Evolutionary conservation across 2,888 invertebrate species (phyloP).

Genomic region (Eilema griseolum): DNA sequence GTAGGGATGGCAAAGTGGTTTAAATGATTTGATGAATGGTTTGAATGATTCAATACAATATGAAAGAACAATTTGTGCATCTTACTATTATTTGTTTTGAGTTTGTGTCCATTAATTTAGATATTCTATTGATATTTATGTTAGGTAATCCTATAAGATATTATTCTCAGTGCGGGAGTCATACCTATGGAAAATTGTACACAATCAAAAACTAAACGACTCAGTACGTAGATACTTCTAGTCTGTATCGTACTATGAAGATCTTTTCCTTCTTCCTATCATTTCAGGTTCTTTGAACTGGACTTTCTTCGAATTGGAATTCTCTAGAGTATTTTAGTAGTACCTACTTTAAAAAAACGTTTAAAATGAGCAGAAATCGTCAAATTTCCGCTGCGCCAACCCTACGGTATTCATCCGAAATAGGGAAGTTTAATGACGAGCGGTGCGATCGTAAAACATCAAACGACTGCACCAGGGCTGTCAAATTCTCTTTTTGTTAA

Average conservation of each 20-base stretch:
- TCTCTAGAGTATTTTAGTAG: no score
- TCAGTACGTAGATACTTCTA: background rate
- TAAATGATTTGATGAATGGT: no score
- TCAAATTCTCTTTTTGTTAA: conserved; percentile 56
- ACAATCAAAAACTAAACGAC: background rate
- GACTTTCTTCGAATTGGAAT: no score
- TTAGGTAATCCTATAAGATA: no score
- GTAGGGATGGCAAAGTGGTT: background rate
- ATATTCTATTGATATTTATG: no score
- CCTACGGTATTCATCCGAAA: conserved; percentile 71
- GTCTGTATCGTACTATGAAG: no score
- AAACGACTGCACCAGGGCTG: conserved; percentile 75
- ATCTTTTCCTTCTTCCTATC: no score
- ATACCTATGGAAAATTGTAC: no score
- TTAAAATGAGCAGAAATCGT: background rate
- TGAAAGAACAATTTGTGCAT: background rate
- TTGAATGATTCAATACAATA: background rate
- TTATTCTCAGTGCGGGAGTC: no score
- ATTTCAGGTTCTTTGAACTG: background rate
- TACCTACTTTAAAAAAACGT: no score
- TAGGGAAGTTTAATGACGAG: conserved; percentile 82
- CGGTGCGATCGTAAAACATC: conserved; percentile 79
- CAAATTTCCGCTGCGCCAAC: conserved; percentile 55
- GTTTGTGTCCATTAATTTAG: background rate
- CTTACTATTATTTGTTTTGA: background rate